Evolutionary conservation across 2,888 invertebrate species (phyloP).

Genomic region (Leptarthrus brevirostris): DNA sequence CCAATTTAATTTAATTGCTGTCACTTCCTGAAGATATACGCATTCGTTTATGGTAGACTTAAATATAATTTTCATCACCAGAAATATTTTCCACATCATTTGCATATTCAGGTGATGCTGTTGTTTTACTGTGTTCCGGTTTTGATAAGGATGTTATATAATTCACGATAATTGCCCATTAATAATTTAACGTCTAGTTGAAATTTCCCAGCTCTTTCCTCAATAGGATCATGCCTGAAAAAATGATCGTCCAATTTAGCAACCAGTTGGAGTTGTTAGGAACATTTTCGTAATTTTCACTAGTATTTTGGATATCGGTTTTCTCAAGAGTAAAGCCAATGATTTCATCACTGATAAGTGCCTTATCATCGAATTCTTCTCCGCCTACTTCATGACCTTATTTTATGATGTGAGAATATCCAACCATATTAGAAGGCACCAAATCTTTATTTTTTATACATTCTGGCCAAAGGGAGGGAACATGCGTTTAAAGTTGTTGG

Average conservation of each 20-base stretch:
- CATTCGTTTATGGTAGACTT: not conserved
- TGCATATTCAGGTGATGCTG: not conserved
- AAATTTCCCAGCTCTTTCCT: not conserved
- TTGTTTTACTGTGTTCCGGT: not conserved
- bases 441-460: too few relatives aligned
- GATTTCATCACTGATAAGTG: not conserved
- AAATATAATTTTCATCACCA: not conserved
- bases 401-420: not conserved
- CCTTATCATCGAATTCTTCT: not conserved
- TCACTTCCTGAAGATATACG: not conserved
- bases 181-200: not conserved
- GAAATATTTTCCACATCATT: not conserved
- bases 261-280: slow-evolving; percentile 9
- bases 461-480: too few relatives aligned
- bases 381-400: slow-evolving; percentile 37
- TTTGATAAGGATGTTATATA: not conserved
- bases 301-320: not conserved
- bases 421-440: not conserved
- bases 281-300: not conserved
- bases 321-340: not conserved
- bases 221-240: not conserved
- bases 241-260: slow-evolving; percentile 1
- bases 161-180: not conserved
- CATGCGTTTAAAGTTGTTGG: slow-evolving; percentile 19
- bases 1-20: not conserved